Percentiles rank a stretch among this genome's conserved stretches.
Evolutionary conservation across 2,888 invertebrate genomes (phyloP).

Genomic region (Acrobasis suavella): DNA sequence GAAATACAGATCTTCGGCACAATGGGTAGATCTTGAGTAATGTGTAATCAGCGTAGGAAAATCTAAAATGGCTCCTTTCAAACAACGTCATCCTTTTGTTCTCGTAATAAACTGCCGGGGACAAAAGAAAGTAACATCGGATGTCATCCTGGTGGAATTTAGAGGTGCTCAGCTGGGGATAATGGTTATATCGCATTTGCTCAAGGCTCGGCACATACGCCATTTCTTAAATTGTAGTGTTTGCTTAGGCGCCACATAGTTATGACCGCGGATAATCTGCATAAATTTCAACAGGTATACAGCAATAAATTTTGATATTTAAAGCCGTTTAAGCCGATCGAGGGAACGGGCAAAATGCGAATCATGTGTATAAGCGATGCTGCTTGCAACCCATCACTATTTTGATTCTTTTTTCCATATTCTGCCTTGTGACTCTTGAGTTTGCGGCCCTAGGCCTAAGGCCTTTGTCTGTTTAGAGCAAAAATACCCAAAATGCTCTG

Average conservation of each 20-base stretch:
- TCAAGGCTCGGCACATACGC: conserved; percentile 41
- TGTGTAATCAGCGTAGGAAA: conserved; percentile 67
- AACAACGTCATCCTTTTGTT: conserved; percentile 70
- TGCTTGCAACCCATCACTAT: too few relatives aligned
- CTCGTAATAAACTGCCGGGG: conserved; percentile 72
- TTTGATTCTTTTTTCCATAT: neutral
- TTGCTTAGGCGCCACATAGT: conserved; percentile 13
- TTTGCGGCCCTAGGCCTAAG: too few relatives aligned
- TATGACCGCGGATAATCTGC: conserved; percentile 15
- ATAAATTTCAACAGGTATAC: conserved; percentile 19
- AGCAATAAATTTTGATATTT: conserved; percentile 16
- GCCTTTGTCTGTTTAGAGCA: too few relatives aligned
- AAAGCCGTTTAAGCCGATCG: conserved; percentile 1
- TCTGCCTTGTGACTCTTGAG: neutral
- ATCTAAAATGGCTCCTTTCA: conserved; percentile 68
- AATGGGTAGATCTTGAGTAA: conserved; percentile 66
- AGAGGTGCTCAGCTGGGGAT: conserved; percentile 41
- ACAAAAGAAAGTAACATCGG: conserved; percentile 72
- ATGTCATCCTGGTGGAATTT: conserved; percentile 64
- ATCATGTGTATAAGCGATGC: too few relatives aligned
- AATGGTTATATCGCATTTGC: conserved; percentile 50
- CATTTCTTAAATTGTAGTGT: conserved; percentile 26
- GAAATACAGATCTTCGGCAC: conserved; percentile 62
- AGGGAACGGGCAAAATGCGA: too few relatives aligned
- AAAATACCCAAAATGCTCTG: too few relatives aligned